phyloP scores from a whole-genome alignment of 1,140 invertebrate species.

The Conopomorpha cramerella region DNA sequence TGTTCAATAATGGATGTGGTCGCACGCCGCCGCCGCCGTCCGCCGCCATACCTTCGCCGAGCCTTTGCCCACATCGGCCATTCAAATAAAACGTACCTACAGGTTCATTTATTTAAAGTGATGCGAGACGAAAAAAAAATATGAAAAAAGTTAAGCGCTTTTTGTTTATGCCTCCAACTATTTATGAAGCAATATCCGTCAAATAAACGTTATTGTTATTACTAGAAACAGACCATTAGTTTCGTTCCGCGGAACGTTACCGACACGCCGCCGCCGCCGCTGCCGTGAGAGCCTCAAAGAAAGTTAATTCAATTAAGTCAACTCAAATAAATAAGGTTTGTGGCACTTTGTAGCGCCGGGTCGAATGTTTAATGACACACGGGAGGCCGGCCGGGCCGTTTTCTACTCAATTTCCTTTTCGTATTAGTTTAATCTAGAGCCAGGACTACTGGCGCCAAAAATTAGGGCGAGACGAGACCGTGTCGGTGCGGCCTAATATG shows the following conservation, averaged over 20 bases:
- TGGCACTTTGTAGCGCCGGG: conserved; percentile 33
- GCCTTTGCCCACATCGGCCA: no score
- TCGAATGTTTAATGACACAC: conserved; percentile 56
- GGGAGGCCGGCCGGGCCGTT: conserved; percentile 43
- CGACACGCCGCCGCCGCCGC: conserved; percentile 38
- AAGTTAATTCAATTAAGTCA: conserved; percentile 53
- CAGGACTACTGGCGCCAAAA: conserved; percentile 59
- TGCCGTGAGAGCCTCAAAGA: conserved; percentile 50
- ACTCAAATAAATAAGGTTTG: conserved; percentile 50
- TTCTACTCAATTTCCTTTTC: conserved; percentile 60
- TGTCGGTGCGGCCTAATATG: conserved; percentile 48
- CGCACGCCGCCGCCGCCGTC: no score
- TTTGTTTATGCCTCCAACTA: no score
- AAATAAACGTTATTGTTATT: conserved; percentile 44
- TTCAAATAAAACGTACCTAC: no score
- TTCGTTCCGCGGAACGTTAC: conserved; percentile 47
- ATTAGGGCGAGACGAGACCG: conserved; percentile 53
- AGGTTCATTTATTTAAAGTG: no score
- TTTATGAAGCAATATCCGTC: conserved; percentile 29
- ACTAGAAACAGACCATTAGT: conserved; percentile 36
- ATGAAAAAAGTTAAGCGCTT: no score
- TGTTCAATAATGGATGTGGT: background rate
- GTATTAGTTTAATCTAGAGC: conserved; percentile 59
- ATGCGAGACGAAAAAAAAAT: no score
- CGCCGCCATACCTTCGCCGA: no score